Evolutionary conservation across 2,888 invertebrate genomes (phyloP).

Genomic region (Abscondita cerata): DNA sequence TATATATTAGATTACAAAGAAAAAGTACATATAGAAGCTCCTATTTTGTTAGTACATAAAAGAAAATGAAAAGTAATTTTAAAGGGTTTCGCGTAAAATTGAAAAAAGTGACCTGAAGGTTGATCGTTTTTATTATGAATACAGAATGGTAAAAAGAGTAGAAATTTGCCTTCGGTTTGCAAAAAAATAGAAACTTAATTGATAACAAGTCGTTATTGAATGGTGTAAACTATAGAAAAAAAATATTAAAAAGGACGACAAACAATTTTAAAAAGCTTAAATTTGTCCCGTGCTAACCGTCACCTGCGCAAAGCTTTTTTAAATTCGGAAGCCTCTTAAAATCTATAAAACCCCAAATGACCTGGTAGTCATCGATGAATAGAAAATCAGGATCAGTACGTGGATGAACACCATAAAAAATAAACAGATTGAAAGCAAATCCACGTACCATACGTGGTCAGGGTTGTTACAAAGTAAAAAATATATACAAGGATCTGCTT

Average conservation of each 20-base stretch:
- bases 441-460: conserved; percentile 29
- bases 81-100: too few species aligned
- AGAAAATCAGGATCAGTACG: conserved; percentile 30
- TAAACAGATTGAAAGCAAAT: conserved; percentile 35
- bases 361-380: conserved; percentile 27
- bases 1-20: too few species aligned
- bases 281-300: conserved; percentile 29
- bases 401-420: conserved; percentile 29
- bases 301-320: conserved; percentile 29
- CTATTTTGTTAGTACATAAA: too few species aligned
- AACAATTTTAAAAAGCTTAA: conserved; percentile 16
- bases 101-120: too few species aligned
- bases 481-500: conserved; percentile 34
- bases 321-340: conserved; percentile 27
- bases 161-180: too few species aligned
- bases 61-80: too few species aligned
- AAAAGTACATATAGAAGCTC: too few species aligned
- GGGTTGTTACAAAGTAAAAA: conserved; percentile 23
- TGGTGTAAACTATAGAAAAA: too few species aligned
- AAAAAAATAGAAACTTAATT: too few species aligned
- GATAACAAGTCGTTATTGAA: too few species aligned
- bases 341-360: conserved; percentile 28
- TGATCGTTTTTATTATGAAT: too few species aligned
- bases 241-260: background rate
- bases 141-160: too few species aligned